These are phyloP conservation scores for Seriola quinqueradiata DNA, from an alignment of 2,113 vertebrate species.

Conservation along the genomic window DNA sequence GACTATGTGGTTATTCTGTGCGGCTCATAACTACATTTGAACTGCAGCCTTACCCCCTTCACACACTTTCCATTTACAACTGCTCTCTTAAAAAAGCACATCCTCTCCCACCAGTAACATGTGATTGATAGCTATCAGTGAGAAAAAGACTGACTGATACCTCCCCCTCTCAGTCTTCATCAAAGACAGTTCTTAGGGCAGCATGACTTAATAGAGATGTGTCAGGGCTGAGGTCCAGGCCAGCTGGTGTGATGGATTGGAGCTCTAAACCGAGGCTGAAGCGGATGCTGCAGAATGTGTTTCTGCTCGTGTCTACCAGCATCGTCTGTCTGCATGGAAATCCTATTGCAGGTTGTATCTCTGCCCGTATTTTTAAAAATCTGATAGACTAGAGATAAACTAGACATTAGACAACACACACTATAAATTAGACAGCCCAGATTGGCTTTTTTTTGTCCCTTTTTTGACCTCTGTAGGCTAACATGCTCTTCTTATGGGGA, in stretches of 20 bases:
- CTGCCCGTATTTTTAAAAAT: not conserved
- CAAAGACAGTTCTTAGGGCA: not conserved
- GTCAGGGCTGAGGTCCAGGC: not conserved
- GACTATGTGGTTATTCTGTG: not conserved
- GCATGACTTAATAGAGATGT: not conserved
- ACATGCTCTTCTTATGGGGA: not conserved
- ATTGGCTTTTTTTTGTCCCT: too few relatives aligned
- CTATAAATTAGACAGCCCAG: too few relatives aligned
- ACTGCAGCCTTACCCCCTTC: not conserved
- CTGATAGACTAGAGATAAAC: not conserved
- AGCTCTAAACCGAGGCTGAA: not conserved
- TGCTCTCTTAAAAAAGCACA: slow-evolving; percentile 28
- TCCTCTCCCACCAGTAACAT: slow-evolving; percentile 19
- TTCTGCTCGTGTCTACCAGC: slow-evolving; percentile 33
- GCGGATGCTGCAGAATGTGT: not conserved
- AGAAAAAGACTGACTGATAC: slow-evolving; percentile 10
- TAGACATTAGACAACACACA: not conserved
- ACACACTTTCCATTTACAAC: slow-evolving; percentile 26
- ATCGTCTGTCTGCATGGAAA: slow-evolving; percentile 16
- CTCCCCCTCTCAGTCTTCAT: slow-evolving; percentile 29
- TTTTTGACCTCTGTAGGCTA: not conserved
- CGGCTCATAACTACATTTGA: not conserved
- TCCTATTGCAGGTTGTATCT: slow-evolving; percentile 52
- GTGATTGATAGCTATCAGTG: slow-evolving; percentile 33
- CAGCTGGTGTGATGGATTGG: slow-evolving; percentile 13